Evolutionary conservation across 2,113 vertebrate genomes (phyloP).

Genomic region (Rhinogobius similis): DNA sequence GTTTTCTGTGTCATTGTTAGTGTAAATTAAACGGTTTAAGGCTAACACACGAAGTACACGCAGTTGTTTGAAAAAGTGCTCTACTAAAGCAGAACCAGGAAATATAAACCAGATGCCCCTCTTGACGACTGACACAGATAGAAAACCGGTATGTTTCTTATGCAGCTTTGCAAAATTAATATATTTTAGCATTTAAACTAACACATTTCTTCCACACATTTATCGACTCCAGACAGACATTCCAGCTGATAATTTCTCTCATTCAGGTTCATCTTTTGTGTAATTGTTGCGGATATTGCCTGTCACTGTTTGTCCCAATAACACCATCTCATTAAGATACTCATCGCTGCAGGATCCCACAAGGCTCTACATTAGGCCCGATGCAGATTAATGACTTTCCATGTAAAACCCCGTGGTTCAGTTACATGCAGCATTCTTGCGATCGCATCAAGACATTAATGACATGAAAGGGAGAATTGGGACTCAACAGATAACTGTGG

Average conservation of each 20-base stretch:
- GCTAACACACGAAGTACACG: no score
- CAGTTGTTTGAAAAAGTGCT: no score
- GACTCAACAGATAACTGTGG: constrained; percentile 16
- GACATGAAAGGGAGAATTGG: constrained; percentile 52
- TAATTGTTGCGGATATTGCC: constrained; percentile 57
- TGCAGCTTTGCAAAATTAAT: no score
- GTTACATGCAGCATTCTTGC: constrained; percentile 56
- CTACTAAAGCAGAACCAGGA: no score
- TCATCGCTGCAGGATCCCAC: constrained; percentile 58
- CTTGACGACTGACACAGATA: no score
- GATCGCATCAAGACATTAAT: constrained; percentile 71
- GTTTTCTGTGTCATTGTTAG: no score
- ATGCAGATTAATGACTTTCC: constrained; percentile 51
- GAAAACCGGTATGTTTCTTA: no score
- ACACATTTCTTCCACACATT: background rate
- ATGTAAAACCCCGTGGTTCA: constrained; percentile 43
- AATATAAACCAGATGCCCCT: background rate
- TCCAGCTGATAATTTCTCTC: background rate
- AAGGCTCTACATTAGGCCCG: constrained; percentile 43
- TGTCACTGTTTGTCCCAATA: constrained; percentile 71
- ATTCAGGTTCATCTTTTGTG: background rate
- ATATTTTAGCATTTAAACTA: no score
- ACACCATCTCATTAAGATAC: constrained; percentile 78
- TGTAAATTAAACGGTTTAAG: no score
- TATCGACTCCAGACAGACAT: background rate